Base-by-base conservation (phyloP, 1,140 invertebrate genomes). In the Gonatopus flavifemur region DNA sequence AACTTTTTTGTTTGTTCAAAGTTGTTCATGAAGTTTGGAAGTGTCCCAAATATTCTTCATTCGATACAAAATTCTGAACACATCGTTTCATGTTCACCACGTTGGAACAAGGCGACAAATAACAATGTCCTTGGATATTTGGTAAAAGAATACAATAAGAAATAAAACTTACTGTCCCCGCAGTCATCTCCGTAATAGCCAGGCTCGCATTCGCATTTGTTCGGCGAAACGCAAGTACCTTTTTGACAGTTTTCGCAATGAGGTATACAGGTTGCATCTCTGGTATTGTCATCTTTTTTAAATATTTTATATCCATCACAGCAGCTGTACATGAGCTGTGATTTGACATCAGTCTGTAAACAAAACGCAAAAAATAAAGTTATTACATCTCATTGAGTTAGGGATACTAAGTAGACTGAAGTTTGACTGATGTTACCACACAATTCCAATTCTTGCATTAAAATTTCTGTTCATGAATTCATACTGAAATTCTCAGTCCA, bases 151-250 rank as follows among this genome's bases (percentile, higher is more conserved):
- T 28, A 28, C 25, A 7, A 24, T 8, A 8, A 2, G 15, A 43
- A 22, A 13, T 32, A 9, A 7, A 31, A 58, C 65, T 73, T 36
- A 76, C 73, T 59, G 12, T 33, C 41, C 2, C 59, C 38, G 47
- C 74, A 77, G 32, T 67, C 49, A 12, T 66, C 28, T 39, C 62
- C 66, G 7, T 55, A 53, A 52, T 78, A 84, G 12, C 83, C 83
- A 15, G 72, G 61, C 52, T 78, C 46, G 58, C 83, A 85, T 35
- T 67, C 52, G 52, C 83, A 85, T 25, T 56, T 58, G 50, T 83
- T 75, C 2, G 82, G 81, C 0, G 67, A 74, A 10, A 76, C 57
- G 54, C 83, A 85, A 28, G 57, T 59, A 18, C 76, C 78, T 18
- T 40, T 46, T 10, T 56, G 37, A 46, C 74, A 76, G 33, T 66